Evolutionary conservation across 1,140 invertebrate genomes (phyloP).

Genomic region (Heliconius hewitsoni): DNA sequence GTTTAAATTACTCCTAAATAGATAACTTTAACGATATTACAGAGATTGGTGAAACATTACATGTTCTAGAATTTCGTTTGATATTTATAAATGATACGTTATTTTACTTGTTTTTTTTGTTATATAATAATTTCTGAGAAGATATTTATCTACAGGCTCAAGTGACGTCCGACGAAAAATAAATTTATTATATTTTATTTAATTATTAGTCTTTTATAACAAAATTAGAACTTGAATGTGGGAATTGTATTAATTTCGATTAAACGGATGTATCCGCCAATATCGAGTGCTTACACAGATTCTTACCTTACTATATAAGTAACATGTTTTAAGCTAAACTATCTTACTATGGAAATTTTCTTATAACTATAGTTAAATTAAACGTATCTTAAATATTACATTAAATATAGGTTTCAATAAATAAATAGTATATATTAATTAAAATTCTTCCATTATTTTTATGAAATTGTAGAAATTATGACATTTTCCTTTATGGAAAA

Average conservation of each 20-base stretch:
- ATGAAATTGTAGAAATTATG: conserved; percentile 24
- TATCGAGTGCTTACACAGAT: not conserved
- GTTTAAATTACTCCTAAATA: not conserved
- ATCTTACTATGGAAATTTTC: conserved; percentile 72
- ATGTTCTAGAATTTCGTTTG: conserved; percentile 4
- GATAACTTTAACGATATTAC: not conserved
- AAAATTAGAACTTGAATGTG: not conserved
- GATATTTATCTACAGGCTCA: not conserved
- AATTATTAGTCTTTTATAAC: not conserved
- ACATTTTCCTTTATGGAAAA: conserved; percentile 12
- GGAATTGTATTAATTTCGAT: not conserved
- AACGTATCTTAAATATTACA: conserved; percentile 48
- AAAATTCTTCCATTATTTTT: conserved; percentile 45
- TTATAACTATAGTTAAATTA: conserved; percentile 55
- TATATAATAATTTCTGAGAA: not conserved
- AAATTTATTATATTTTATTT: not conserved
- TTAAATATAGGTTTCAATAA: conserved; percentile 75
- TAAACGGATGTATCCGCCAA: not conserved
- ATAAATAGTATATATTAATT: conserved; percentile 80
- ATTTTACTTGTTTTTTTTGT: not conserved
- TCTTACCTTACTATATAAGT: not conserved
- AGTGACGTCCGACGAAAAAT: not conserved
- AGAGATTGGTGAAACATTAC: conserved; percentile 6
- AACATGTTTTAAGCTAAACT: conserved; percentile 44
- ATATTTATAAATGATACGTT: not conserved